Evolutionary conservation across 2,888 invertebrate genomes (phyloP), one percentile per base, ranked within the genome.

Genomic region (Euspilapteryx auroguttella): DNA sequence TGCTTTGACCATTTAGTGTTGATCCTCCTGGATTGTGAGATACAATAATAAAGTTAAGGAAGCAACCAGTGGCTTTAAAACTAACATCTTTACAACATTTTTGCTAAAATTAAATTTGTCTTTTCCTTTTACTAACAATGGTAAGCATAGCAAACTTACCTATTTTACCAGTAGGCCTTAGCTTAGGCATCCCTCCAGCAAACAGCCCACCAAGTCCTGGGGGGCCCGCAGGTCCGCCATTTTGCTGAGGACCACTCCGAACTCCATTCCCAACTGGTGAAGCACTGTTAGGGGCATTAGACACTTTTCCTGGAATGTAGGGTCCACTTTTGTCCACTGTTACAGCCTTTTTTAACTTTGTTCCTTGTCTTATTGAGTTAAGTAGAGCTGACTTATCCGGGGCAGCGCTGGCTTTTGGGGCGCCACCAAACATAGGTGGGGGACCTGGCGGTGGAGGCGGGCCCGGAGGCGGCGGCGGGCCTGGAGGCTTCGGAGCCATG

Each of bases 301-400:
- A 42, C 37, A 52, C 65, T 59, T 78, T 80, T 63, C 91, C 89
- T 41, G 83, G 73, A 39, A 92, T 69, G 27, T 80, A 56, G 0
- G 94, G 94, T 28, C 82, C 86, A 80, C 94, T 94, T 63, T 91
- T 89, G 55, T 95, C 94, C 45, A 88, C 86, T n/a, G 94, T 94
- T 1, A 85, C 85, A 29, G 92, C 79, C 66, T 93, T 94, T 59
- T 89, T 93, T 38, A 94, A 68, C 45, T 81, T 81, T 28, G 86
- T 68, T 32, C 94, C 94, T 55, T 86, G 86, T 44, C 91, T 83
- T 45, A 94, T 94, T 8, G 90, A 89, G 47, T 83, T 84, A 24
- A 94, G 69, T 32, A 94, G 71, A 25, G 87, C 83, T 47, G 90
- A 77, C 33, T 79, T 77, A 42, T 84, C 82, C 24, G 62, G 61